Conservation (phyloP, 1,140 invertebrate species). For the Agrypnia vestita region DNA sequence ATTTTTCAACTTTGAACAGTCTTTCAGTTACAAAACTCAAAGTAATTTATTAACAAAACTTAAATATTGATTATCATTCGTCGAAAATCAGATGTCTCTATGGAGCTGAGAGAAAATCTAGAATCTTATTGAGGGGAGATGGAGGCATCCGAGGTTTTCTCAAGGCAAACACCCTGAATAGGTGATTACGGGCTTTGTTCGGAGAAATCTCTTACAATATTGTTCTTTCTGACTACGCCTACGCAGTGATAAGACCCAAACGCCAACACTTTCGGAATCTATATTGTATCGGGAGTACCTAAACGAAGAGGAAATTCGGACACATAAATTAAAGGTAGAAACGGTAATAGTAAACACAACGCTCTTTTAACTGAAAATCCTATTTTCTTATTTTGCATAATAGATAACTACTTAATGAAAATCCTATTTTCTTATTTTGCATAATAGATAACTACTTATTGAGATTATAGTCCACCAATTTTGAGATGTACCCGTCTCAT, state of each 20-base stretch:
- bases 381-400: too few relatives aligned
- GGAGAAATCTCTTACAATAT: constrained; percentile 27
- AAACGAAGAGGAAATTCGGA: constrained; percentile 2
- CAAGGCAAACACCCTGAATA: constrained; percentile 33
- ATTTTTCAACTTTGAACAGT: neutral
- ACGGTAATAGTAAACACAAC: too few relatives aligned
- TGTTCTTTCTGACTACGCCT: constrained; percentile 33
- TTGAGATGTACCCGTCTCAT: too few relatives aligned
- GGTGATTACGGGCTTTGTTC: constrained; percentile 39
- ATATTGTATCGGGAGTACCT: neutral
- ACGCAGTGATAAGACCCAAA: neutral
- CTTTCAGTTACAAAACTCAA: too few relatives aligned
- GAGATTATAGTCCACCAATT: too few relatives aligned
- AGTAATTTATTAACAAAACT: constrained; percentile 10
- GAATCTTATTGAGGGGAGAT: too few relatives aligned
- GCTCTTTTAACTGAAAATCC: too few relatives aligned
- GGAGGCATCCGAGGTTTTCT: constrained; percentile 25
- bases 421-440: too few relatives aligned
- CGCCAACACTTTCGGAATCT: constrained; percentile 3
- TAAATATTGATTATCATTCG: constrained; percentile 27
- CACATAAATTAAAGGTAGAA: neutral
- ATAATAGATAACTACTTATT: too few relatives aligned
- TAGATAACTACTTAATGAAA: too few relatives aligned
- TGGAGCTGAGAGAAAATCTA: constrained; percentile 4
- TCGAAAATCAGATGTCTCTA: constrained; percentile 30